Conservation (phyloP, 1,140 invertebrate genomes). For the Tetraneura akinire region DNA sequence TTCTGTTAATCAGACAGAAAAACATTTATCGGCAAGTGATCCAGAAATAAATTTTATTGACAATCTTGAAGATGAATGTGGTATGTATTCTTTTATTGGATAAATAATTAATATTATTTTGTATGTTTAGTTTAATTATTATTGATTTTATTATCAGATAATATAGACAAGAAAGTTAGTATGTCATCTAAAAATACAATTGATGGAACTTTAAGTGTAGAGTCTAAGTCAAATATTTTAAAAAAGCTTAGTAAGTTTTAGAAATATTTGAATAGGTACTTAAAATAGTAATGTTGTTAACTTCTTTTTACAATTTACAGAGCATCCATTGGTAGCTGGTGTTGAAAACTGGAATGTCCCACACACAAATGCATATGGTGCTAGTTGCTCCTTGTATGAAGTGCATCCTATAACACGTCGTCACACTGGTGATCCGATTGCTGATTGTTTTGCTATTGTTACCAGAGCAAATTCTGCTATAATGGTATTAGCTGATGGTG, state of each 20-base stretch:
- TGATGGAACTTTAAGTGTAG: conserved; percentile 20
- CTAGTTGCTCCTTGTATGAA: conserved; percentile 58
- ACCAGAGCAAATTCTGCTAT: conserved; percentile 78
- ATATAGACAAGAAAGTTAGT: conserved; percentile 50
- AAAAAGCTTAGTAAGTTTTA: conserved; percentile 42
- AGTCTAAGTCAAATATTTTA: conserved; percentile 40
- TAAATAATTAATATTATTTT: background rate
- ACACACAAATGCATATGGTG: conserved; percentile 69
- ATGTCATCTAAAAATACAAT: background rate
- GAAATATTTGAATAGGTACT: background rate
- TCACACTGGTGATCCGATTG: conserved; percentile 83
- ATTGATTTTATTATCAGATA: conserved; percentile 24
- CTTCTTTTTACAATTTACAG: background rate
- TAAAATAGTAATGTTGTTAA: background rate
- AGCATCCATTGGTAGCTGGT: conserved; percentile 60
- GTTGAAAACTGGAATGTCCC: conserved; percentile 71
- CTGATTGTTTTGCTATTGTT: conserved; percentile 85
- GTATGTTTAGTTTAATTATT: background rate
- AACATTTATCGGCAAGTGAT: conserved; percentile 68
- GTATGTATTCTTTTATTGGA: background rate
- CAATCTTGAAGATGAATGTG: conserved; percentile 63
- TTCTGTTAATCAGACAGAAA: conserved; percentile 69
- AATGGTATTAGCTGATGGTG: conserved; percentile 85
- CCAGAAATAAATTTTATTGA: conserved; percentile 78
- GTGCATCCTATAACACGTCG: conserved; percentile 72